Percentiles rank a stretch among this genome's conserved stretches.
These are phyloP conservation scores for Ictidomys tridecemlineatus DNA, from an alignment of 2,113 vertebrate species.

Conservation along the genomic window DNA sequence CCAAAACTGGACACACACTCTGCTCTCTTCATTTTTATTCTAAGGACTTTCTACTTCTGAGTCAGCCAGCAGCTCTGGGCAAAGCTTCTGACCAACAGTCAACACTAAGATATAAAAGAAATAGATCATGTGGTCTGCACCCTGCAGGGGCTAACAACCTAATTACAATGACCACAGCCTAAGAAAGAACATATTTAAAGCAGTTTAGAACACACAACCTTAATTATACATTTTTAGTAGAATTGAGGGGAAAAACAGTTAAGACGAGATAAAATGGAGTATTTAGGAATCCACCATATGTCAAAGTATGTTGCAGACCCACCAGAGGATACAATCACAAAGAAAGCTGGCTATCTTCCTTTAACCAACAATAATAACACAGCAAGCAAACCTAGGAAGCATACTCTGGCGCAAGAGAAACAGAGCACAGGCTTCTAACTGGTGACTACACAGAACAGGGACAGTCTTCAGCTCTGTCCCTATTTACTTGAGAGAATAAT, in stretches of 20 bases:
- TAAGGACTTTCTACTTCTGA: not conserved
- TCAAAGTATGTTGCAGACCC: not conserved
- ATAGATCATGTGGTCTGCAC: not conserved
- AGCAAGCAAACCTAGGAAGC: not conserved
- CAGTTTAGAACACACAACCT: not conserved
- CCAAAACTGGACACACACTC: not conserved
- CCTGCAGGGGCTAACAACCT: not conserved
- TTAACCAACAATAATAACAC: not conserved
- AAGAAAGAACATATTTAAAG: not conserved
- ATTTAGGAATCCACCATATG: not conserved
- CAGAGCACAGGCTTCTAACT: not conserved
- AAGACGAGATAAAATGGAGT: not conserved
- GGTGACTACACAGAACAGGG: no score
- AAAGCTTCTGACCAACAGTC: conserved; percentile 60
- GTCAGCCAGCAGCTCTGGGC: conserved; percentile 58
- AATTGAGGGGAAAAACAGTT: rapidly evolving
- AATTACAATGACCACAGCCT: not conserved
- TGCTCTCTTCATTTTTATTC: conserved; percentile 75
- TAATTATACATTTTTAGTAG: conserved; percentile 24
- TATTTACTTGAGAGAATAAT: not conserved
- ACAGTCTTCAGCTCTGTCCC: not conserved
- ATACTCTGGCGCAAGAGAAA: not conserved
- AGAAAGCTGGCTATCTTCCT: not conserved
- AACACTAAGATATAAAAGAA: conserved; percentile 60
- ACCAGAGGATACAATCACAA: not conserved